phyloP scores from a whole-genome alignment of 2,797 vertebrate genomes.

The Pantherophis alleghaniensis region DNA sequence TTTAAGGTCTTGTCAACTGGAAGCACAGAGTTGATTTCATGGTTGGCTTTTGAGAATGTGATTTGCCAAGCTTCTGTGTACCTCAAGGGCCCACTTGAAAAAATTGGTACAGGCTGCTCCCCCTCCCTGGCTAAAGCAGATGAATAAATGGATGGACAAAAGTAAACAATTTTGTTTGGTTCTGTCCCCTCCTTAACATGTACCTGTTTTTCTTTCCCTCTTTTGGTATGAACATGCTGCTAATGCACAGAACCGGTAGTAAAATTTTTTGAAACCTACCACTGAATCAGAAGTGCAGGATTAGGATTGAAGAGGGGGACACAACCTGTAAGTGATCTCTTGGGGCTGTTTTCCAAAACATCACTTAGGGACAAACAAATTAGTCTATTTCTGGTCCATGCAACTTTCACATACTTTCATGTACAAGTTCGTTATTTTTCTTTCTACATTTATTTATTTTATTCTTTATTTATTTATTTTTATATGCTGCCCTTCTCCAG shows the following conservation, averaged over 20 bases:
- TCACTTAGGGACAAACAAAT: neutral
- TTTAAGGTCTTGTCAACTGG: constrained; percentile 13
- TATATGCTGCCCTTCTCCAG: too few relatives aligned
- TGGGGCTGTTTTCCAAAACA: neutral
- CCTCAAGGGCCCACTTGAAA: constrained; percentile 5
- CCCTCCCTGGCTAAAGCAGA: constrained; percentile 26
- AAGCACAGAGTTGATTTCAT: neutral
- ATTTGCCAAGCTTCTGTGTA: neutral
- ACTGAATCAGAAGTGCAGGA: neutral
- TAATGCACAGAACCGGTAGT: neutral
- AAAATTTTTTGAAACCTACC: too few relatives aligned
- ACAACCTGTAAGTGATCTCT: neutral
- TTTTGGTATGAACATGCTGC: neutral
- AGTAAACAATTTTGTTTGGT: neutral
- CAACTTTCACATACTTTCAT: neutral
- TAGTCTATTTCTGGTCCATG: neutral
- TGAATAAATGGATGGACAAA: neutral
- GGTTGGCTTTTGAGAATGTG: neutral
- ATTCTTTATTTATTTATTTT: too few relatives aligned
- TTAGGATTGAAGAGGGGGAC: neutral
- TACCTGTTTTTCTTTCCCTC: neutral
- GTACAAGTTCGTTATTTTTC: neutral
- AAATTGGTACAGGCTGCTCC: constrained; percentile 4
- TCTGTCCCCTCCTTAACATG: neutral
- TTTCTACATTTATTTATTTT: neutral